A percentile compares a stretch with the other conserved stretches of the same genome.
Conservation (phyloP, 2,113 vertebrate species). For the Callipepla squamata region DNA sequence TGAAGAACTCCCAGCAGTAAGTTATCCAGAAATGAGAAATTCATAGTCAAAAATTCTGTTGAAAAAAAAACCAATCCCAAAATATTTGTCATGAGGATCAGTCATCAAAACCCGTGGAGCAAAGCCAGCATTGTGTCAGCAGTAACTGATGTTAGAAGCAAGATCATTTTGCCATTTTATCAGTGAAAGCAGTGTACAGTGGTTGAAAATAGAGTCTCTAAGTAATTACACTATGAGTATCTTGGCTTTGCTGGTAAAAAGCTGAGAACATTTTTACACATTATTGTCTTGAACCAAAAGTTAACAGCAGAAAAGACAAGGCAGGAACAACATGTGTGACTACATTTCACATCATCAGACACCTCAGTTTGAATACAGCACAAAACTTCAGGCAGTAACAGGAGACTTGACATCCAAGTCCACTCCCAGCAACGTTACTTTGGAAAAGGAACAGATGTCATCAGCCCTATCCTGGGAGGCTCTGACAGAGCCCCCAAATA, state of each 20-base stretch:
- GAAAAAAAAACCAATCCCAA: background rate
- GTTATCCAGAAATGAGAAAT: background rate
- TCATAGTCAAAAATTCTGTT: background rate
- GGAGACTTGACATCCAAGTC: background rate
- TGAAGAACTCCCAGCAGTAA: background rate
- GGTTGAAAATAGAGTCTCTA: background rate
- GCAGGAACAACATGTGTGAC: background rate
- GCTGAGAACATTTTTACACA: background rate
- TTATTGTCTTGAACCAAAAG: background rate
- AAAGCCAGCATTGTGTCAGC: background rate
- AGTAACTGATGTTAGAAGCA: background rate
- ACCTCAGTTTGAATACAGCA: background rate
- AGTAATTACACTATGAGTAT: background rate
- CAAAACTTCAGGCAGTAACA: background rate
- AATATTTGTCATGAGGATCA: background rate
- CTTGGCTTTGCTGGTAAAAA: constrained; percentile 3
- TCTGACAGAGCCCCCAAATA: background rate
- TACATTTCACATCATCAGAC: background rate
- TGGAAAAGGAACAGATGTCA: constrained; percentile 27
- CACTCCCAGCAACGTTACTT: background rate
- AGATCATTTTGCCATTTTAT: background rate
- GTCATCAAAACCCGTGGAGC: background rate
- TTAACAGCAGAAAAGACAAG: background rate
- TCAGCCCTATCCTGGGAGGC: background rate
- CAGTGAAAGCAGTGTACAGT: background rate